Conservation (phyloP, 2,888 invertebrate genomes). For the Spodoptera picta region DNA sequence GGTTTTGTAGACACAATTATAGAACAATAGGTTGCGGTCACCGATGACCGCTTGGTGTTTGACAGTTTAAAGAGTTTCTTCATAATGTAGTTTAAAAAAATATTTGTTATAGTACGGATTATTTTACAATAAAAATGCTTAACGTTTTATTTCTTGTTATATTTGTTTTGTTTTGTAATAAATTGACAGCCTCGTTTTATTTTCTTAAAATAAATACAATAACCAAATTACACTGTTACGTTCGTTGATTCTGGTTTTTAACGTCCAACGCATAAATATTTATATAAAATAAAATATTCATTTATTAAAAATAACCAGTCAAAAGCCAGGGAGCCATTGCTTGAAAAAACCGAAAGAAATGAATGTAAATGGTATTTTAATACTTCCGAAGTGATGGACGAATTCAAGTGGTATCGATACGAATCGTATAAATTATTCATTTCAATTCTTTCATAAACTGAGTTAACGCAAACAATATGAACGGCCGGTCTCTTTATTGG, state of each 20-base stretch:
- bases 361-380: slow-evolving; percentile 45
- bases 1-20: too few relatives aligned
- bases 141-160: too few relatives aligned
- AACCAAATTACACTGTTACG: too few relatives aligned
- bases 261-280: background rate
- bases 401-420: slow-evolving; percentile 40
- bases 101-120: too few relatives aligned
- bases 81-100: too few relatives aligned
- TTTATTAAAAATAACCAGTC: background rate
- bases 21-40: too few relatives aligned
- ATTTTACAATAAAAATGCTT: too few relatives aligned
- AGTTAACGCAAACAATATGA: slow-evolving; percentile 57
- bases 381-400: slow-evolving; percentile 36
- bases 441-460: slow-evolving; percentile 58
- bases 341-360: slow-evolving; percentile 27
- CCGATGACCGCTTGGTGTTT: too few relatives aligned
- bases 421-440: slow-evolving; percentile 57
- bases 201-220: too few relatives aligned
- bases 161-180: too few relatives aligned
- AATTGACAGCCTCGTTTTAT: too few relatives aligned
- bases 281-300: slow-evolving; percentile 23
- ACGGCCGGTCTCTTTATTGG: slow-evolving; percentile 48
- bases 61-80: too few relatives aligned
- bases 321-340: slow-evolving; percentile 2
- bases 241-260: background rate